Evolutionary conservation across 2,888 invertebrate genomes (phyloP).

Genomic region (Encarsia formosa): DNA sequence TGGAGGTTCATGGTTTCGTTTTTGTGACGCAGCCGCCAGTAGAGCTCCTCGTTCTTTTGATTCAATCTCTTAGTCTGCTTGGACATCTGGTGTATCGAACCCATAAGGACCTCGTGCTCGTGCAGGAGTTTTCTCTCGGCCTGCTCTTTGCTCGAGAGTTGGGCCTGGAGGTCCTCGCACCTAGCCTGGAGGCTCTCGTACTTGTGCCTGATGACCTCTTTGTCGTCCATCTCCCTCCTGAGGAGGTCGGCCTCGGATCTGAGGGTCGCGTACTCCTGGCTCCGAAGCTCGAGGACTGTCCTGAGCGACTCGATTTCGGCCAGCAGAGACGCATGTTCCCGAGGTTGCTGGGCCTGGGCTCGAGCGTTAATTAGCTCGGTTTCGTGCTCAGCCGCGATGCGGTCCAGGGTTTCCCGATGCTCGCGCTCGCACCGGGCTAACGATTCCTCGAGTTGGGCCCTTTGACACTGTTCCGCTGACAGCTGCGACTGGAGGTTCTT

Average conservation of each 20-base stretch:
- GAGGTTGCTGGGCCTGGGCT: no score
- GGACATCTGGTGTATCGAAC: slow-evolving; percentile 70
- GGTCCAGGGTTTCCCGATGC: slow-evolving; percentile 38
- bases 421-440: slow-evolving; percentile 41
- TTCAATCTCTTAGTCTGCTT: slow-evolving; percentile 74
- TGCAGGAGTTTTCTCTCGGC: slow-evolving; percentile 68
- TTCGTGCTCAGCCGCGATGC: slow-evolving; percentile 54
- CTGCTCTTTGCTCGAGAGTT: slow-evolving; percentile 64
- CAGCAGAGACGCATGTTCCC: slow-evolving; percentile 58
- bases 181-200: slow-evolving; percentile 75
- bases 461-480: no score
- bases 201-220: slow-evolving; percentile 68
- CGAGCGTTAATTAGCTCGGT: slow-evolving; percentile 56
- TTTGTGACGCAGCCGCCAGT: slow-evolving; percentile 81
- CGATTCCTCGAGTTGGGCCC: slow-evolving; percentile 39
- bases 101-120: slow-evolving; percentile 68
- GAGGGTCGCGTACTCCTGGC: slow-evolving; percentile 77
- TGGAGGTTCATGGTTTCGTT: slow-evolving; percentile 62
- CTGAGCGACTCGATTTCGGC: slow-evolving; percentile 80
- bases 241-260: slow-evolving; percentile 65
- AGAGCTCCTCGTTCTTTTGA: slow-evolving; percentile 82
- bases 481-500: no score
- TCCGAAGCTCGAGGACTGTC: slow-evolving; percentile 83
- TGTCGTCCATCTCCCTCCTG: slow-evolving; percentile 67
- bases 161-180: slow-evolving; percentile 80